A percentile compares a stretch with the other conserved stretches of the same genome.
These are phyloP conservation scores for Streblospio benedicti DNA, from an alignment of 1,140 invertebrate genomes.

Conservation along the genomic window DNA sequence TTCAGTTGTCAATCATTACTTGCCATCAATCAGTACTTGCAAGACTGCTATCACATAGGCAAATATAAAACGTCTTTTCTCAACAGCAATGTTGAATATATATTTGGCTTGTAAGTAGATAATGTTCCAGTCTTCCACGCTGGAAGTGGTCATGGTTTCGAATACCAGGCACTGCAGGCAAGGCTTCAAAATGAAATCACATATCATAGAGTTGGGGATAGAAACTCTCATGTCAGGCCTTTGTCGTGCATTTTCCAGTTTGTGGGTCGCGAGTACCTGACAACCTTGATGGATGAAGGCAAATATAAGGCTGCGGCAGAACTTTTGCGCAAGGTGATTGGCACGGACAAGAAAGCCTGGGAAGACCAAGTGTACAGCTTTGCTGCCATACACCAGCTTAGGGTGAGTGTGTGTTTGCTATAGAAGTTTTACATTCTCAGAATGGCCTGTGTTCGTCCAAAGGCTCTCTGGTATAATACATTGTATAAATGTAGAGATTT, in stretches of 20 bases:
- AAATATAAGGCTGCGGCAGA: slow-evolving; percentile 76
- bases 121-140: no score
- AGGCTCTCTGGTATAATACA: no score
- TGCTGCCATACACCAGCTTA: slow-evolving; percentile 68
- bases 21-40: no score
- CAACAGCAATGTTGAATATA: no score
- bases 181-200: no score
- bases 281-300: slow-evolving; percentile 65
- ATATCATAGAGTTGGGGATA: neutral
- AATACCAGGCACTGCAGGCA: no score
- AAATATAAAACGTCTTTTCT: no score
- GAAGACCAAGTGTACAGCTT: slow-evolving; percentile 90
- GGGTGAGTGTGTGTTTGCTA: slow-evolving; percentile 23
- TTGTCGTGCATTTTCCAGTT: neutral
- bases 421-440: neutral
- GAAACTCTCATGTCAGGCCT: neutral
- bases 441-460: neutral
- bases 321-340: slow-evolving; percentile 65
- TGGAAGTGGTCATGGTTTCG: no score
- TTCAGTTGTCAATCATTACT: no score
- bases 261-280: slow-evolving; percentile 68
- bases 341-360: slow-evolving; percentile 78
- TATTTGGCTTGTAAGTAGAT: no score
- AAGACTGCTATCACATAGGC: no score
- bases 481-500: no score